Base-by-base conservation (phyloP, 1,140 invertebrate species). In the Drosophila mojavensis region DNA sequence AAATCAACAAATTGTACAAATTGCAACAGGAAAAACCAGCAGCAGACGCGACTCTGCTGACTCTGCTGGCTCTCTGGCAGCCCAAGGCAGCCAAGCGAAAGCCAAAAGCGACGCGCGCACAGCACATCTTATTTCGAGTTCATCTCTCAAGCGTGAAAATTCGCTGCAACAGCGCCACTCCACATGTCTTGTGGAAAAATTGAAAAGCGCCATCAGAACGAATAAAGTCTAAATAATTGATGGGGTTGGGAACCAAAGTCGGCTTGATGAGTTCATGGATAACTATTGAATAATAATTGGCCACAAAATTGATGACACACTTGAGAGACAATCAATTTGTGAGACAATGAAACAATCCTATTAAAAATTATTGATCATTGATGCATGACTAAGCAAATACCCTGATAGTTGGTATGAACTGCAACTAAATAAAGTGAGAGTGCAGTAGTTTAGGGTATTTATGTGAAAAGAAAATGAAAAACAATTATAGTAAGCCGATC, bases 1-100 rank as follows among this genome's bases (percentile, higher is more conserved):
- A 75, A 83, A 83, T 75, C 73, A 88, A 88, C 79, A 89, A 89
- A 89, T 84, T 78, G 50, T 66, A 80, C 69, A 88, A 88, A 88
- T 88, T 88, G 83, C 84, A 75, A 73, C 70, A 80, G 83, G 83
- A 84, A 88, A 89, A 84, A 71, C 71, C 43, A 45, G 43, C 43
- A 17, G 43, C 84, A 64, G 51, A 68, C 51, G 33, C 13, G 50
- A n/a, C 5, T 17, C 47, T 2, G 20, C 20, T 24, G 20, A 24
- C 20, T 24, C 20, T 24, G 20, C 20, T 26, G 47, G 47, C 53
- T 30, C 20, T 58, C 63, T 39, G 36, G 36, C 36, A 39, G 11
- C 36, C 36, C 36, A 39, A 70, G 60, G 48, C 74, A 77, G 39
- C 59, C 58, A 73, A 77, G 74, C 74, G 74, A 77, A 77, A 77